Evolutionary conservation across 1,140 invertebrate genomes (phyloP).

Genomic region (Panonychus citri): DNA sequence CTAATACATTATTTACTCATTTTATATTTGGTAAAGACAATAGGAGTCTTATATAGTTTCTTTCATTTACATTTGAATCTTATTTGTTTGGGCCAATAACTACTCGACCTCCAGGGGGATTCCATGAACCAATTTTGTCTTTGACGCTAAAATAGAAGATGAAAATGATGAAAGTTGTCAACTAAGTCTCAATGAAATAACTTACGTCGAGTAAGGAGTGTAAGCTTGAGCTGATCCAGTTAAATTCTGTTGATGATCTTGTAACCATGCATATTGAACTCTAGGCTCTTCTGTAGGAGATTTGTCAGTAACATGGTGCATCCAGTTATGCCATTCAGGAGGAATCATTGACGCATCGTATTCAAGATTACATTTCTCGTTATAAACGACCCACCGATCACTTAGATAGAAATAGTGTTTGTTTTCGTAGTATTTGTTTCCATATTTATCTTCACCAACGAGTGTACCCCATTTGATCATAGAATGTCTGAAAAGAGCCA

Average conservation of each 20-base stretch:
- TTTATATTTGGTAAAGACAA: too few relatives aligned
- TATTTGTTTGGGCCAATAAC: background rate
- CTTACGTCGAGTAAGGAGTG: constrained; percentile 56
- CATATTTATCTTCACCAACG: constrained; percentile 81
- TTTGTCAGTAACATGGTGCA: constrained; percentile 58
- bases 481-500: constrained; percentile 39
- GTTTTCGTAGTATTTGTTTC: constrained; percentile 92
- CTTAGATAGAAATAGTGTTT: constrained; percentile 62
- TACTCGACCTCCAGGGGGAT: background rate
- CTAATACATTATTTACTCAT: too few relatives aligned
- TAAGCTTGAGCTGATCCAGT: constrained; percentile 48
- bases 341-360: constrained; percentile 84
- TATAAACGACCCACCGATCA: constrained; percentile 83
- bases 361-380: constrained; percentile 43
- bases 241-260: constrained; percentile 52
- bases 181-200: background rate
- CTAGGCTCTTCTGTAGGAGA: constrained; percentile 31
- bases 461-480: constrained; percentile 50
- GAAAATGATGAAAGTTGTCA: background rate
- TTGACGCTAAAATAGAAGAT: constrained; percentile 8
- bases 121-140: background rate
- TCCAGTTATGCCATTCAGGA: constrained; percentile 64
- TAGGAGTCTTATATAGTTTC: too few relatives aligned
- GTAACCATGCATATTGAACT: constrained; percentile 51
- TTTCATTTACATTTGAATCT: too few relatives aligned